phyloP scores from a whole-genome alignment of 2,797 vertebrate species.

The Chiloscyllium punctatum region DNA sequence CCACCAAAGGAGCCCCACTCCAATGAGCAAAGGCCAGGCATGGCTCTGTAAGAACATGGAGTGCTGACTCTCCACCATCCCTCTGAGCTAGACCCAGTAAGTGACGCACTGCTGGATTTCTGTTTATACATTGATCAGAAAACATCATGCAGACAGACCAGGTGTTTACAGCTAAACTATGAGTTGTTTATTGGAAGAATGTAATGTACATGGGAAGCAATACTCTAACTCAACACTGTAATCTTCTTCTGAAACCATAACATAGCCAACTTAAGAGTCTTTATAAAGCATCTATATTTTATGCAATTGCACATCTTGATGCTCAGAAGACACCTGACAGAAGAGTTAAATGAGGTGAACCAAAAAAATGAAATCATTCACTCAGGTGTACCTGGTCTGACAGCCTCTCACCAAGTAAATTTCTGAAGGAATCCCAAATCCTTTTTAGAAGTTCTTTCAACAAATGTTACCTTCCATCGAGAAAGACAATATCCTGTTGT shows the following conservation, averaged over 20 bases:
- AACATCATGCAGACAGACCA: not conserved
- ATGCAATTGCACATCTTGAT: not conserved
- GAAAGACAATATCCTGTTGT: not conserved
- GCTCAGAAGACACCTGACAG: not conserved
- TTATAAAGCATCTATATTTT: not conserved
- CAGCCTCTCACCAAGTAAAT: not conserved
- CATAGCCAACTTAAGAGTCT: not conserved
- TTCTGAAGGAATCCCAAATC: not conserved
- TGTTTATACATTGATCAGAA: not conserved
- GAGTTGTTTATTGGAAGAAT: not conserved
- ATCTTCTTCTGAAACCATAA: not conserved
- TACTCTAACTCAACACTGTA: not conserved
- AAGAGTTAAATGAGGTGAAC: not conserved
- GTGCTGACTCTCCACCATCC: not conserved
- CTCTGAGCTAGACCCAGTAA: not conserved
- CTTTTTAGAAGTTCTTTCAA: not conserved
- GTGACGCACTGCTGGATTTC: not conserved
- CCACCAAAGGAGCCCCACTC: not conserved
- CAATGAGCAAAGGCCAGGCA: not conserved
- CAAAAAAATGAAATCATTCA: not conserved
- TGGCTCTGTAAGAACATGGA: not conserved
- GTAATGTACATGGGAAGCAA: not conserved
- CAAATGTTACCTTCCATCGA: not conserved
- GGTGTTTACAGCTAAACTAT: not conserved
- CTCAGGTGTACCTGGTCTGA: not conserved